Conservation (phyloP, 2,113 vertebrate species). For the Psophia crepitans region DNA sequence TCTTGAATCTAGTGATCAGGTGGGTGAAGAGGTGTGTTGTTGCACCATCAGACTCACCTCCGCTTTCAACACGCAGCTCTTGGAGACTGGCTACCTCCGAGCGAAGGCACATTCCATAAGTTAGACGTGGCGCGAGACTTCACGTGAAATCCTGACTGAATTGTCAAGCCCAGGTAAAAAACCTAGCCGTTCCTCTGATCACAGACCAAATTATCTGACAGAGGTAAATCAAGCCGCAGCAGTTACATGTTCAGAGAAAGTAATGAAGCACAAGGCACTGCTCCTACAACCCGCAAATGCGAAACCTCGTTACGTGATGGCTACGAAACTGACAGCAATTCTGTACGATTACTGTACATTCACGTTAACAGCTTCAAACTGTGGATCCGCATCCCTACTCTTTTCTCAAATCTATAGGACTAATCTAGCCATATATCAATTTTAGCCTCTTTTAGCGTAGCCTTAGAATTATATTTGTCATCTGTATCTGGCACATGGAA, state of each 20-base stretch:
- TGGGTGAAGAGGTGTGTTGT: not conserved
- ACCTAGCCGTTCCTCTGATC: not conserved
- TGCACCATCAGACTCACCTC: not conserved
- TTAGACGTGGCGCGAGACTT: fast-evolving
- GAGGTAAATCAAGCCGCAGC: not conserved
- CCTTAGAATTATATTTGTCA: not conserved
- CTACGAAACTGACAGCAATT: not conserved
- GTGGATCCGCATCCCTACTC: not conserved
- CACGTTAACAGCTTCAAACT: not conserved
- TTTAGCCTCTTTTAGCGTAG: not conserved
- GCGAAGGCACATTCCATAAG: not conserved
- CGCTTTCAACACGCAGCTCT: not conserved
- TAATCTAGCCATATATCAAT: not conserved
- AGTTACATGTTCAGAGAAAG: not conserved
- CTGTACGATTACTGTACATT: not conserved
- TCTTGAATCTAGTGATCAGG: not conserved
- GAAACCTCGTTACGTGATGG: not conserved
- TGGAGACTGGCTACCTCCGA: not conserved
- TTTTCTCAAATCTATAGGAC: not conserved
- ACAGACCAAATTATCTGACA: fast-evolving
- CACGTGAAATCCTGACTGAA: not conserved
- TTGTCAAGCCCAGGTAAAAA: not conserved
- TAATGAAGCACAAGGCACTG: not conserved
- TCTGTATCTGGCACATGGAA: not conserved
- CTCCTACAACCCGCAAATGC: not conserved